Evolutionary conservation across 2,888 invertebrate genomes (phyloP), one percentile per base, ranked within the genome.

Genomic region (Brachycybe producta): DNA sequence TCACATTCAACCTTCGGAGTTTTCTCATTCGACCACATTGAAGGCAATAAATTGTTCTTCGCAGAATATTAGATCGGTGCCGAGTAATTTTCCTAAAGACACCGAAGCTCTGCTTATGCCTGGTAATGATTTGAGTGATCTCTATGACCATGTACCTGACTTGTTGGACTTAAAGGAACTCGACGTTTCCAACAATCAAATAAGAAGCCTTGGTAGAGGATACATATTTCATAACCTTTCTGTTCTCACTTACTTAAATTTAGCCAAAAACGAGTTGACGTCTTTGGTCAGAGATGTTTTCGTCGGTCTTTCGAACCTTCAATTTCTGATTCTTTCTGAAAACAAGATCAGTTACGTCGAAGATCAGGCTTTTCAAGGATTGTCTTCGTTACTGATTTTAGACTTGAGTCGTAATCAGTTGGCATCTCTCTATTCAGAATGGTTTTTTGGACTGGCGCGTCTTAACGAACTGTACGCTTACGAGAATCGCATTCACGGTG

Each of bases 171-270:
- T 70, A 4, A 57, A 58, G 49, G 59, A 62, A 36, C 58, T 70
- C 39, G 68, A 70, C 55, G 54, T 68, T 5, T 67, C 67, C 21
- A 57, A 61, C 49, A 69, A 69, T 54, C 59, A 59, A 39, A 60
- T 70, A 28, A 60, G 61, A 15, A 58, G 56, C 21, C 55, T 69
- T 26, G 65, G 63, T 11, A 57, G 62, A 24, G 61, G 60, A 17
- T 57, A 59, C 27, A 62, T 66, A 52, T 66, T 69, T 53, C 61
- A 60, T 47, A 64, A 63, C 41, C 56, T 65, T 40, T 59, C 59
- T 8, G 58, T 59, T 11, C 60, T 70, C 19, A 56, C 58, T 27
- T 57, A 58, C 24, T 58, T 71, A n/a, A 62, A 64, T 51, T 54
- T 70, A 21, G 61, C 61, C 3, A 59, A 62, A 42, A 70, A 70